Evolutionary conservation across 2,797 vertebrate species (phyloP).

Genomic region (Smutsia temminckii): DNA sequence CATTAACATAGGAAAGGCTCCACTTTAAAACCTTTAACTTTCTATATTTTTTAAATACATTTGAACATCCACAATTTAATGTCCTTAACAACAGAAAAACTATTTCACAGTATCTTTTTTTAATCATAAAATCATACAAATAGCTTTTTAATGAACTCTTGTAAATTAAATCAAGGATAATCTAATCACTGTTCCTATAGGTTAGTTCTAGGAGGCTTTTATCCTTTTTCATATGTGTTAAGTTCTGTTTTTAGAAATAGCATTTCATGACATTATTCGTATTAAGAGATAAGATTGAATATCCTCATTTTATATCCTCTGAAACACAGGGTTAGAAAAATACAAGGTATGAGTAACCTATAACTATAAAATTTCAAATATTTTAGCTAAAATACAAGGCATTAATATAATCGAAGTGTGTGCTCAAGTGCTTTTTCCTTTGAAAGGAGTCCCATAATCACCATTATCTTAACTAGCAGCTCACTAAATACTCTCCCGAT

Average conservation of each 20-base stretch:
- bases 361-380: neutral
- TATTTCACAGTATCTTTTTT: neutral
- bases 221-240: neutral
- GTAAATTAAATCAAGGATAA: neutral
- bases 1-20: neutral
- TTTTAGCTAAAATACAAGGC: neutral
- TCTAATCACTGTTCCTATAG: neutral
- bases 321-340: neutral
- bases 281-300: constrained; percentile 6
- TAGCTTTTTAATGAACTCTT: neutral
- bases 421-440: neutral
- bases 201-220: neutral
- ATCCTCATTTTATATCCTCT: neutral
- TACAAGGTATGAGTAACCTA: neutral
- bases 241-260: neutral
- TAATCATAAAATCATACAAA: constrained; percentile 22
- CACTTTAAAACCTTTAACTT: constrained; percentile 29
- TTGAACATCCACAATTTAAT: neutral
- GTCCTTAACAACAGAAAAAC: neutral
- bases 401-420: neutral
- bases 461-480: neutral
- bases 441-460: neutral
- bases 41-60: neutral
- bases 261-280: neutral
- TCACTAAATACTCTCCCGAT: accelerated